Evolutionary conservation across 2,113 vertebrate genomes (phyloP), one percentile per base, ranked within the genome.

Genomic region (Seriola dumerili): DNA sequence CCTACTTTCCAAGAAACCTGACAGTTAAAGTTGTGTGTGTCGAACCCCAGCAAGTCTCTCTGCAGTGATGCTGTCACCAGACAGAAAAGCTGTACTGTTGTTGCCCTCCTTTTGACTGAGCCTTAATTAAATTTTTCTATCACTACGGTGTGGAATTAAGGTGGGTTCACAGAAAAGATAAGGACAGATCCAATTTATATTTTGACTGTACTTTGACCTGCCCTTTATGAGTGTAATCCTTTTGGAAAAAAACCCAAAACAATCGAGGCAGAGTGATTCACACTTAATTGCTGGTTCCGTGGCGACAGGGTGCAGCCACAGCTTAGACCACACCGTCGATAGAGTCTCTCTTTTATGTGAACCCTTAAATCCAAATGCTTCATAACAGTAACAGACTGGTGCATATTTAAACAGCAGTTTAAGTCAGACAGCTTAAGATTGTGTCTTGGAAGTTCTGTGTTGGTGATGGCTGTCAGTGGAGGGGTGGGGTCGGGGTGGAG

Each of bases 181-280:
- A 8, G 6, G 46, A 65, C 62, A 9, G 61, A 57, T 81, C 76
- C 19, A 48, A 38, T 40, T 80, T 50, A 55, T 66, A 52, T 57
- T 71, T 74, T 66, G 76, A 64, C 70, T 86, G 86, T 80, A 87
- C 79, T 84, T 74, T 90, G 83, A 89, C 91, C 87, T 81, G 46
- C 44, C 54, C 61, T 80, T 87, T 80, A 72, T 79, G 17, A 76
- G 38, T 63, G 36, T 80, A 85, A 89, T 80, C 65, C 80, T 73
- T 80, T 61, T 36, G 40, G 40, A 11, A 17, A n/a, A 4, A 8
- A 10, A 52, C 69, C 46, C 46, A 72, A 64, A 62, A 52, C 81
- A 87, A 70, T 65, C 3, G 29, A 72, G 46, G 72, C 59, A 16
- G 50, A 88, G 82, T 85, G 81, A 91, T 84, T 91, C 88, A 88